Evolutionary conservation across 2,113 vertebrate species (phyloP).

Genomic region (Cyanoderma ruficeps): DNA sequence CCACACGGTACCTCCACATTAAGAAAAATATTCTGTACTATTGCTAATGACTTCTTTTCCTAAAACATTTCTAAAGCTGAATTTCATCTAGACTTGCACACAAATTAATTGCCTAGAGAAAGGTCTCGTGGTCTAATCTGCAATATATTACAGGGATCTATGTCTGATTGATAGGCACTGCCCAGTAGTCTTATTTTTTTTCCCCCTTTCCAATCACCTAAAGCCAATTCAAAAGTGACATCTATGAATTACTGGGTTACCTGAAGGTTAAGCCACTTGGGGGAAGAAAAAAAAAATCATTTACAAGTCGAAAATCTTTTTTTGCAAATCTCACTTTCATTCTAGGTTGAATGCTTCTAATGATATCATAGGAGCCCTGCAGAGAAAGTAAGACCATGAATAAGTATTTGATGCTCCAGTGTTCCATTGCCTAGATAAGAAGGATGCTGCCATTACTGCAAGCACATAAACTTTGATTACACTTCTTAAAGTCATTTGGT

Average conservation of each 20-base stretch:
- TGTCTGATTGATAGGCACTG: background rate
- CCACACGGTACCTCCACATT: background rate
- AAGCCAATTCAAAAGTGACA: background rate
- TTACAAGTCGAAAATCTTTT: background rate
- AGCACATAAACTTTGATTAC: constrained; percentile 35
- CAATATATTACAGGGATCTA: background rate
- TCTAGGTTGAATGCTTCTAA: background rate
- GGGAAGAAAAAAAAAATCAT: background rate
- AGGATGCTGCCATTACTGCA: background rate
- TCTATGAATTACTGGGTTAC: background rate
- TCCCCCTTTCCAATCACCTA: background rate
- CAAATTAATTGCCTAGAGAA: background rate
- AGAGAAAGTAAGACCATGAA: background rate
- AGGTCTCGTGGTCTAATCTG: background rate
- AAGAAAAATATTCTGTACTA: background rate
- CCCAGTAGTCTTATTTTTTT: background rate
- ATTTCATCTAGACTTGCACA: background rate
- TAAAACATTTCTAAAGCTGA: background rate
- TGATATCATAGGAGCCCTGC: background rate
- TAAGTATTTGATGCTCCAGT: background rate
- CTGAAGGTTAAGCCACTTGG: constrained; percentile 19
- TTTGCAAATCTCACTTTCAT: background rate
- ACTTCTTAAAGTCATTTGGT: constrained; percentile 33
- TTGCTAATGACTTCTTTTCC: background rate
- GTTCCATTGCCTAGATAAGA: background rate